Percentiles rank a stretch among this genome's conserved stretches.
These are phyloP conservation scores for Sylvietta virens DNA, from an alignment of 2,113 vertebrate genomes.

Conservation along the genomic window DNA sequence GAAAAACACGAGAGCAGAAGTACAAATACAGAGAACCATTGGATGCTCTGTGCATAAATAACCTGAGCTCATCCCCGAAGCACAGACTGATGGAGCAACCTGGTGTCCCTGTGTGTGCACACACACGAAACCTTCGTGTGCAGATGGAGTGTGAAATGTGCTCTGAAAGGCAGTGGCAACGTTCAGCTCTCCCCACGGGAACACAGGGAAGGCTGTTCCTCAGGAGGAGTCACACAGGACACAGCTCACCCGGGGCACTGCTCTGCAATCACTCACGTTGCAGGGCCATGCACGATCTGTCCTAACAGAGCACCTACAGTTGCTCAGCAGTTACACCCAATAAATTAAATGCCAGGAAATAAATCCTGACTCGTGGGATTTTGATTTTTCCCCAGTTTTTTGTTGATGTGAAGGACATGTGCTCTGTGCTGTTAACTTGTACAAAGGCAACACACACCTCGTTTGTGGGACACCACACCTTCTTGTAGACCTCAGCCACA, in stretches of 20 bases:
- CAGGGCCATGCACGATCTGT: background rate
- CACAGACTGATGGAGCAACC: background rate
- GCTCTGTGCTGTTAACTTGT: background rate
- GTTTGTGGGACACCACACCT: conserved; percentile 98
- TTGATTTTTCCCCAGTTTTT: background rate
- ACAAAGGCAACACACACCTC: conserved; percentile 77
- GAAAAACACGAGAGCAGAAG: background rate
- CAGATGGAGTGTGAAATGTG: background rate
- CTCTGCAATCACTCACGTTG: background rate
- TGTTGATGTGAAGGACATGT: background rate
- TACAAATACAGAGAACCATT: background rate
- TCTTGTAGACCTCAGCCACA: conserved; percentile 97
- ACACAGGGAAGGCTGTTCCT: background rate
- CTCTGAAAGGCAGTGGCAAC: background rate
- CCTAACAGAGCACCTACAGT: background rate
- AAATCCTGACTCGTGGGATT: background rate
- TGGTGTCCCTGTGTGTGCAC: background rate
- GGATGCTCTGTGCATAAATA: background rate
- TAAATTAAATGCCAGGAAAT: background rate
- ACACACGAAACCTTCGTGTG: background rate
- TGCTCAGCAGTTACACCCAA: background rate
- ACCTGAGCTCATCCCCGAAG: background rate
- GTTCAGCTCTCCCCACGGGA: background rate
- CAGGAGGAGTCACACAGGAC: background rate
- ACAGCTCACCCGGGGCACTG: background rate